Evolutionary conservation across 2,797 vertebrate species (phyloP).

Genomic region (Notolabrus celidotus): DNA sequence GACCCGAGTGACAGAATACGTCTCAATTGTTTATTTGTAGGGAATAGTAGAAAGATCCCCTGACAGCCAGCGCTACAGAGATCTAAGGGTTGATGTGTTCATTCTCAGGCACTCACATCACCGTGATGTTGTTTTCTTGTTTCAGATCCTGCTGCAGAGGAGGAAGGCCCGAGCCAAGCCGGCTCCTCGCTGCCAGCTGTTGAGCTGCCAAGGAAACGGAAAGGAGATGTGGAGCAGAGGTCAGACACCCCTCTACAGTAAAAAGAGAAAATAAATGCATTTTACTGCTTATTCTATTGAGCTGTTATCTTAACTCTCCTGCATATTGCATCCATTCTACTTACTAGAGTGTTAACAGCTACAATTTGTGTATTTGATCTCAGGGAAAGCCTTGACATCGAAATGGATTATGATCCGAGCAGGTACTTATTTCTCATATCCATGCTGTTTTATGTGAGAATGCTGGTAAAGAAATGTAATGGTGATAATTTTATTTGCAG

Average conservation of each 20-base stretch:
- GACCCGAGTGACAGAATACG: too few species aligned
- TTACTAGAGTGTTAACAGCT: not conserved
- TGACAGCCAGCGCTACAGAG: not conserved
- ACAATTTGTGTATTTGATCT: not conserved
- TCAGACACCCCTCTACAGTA: conserved; percentile 52
- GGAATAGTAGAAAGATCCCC: conserved; percentile 11
- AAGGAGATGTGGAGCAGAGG: conserved; percentile 71
- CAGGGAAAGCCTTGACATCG: conserved; percentile 58
- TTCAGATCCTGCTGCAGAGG: conserved; percentile 56
- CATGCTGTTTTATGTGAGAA: not conserved
- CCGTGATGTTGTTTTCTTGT: conserved; percentile 22
- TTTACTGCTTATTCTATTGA: not conserved
- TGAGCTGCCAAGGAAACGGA: conserved; percentile 79
- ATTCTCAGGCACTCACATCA: not conserved
- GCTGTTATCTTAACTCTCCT: too few species aligned
- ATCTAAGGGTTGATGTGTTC: conserved; percentile 12
- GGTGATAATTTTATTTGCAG: conserved; percentile 50
- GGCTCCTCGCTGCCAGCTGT: conserved; percentile 44
- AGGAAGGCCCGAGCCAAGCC: conserved; percentile 38
- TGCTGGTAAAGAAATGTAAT: not conserved
- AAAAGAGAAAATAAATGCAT: conserved; percentile 16
- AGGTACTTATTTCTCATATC: conserved; percentile 48
- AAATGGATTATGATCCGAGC: conserved; percentile 72
- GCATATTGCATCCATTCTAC: not conserved
- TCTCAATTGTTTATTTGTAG: not conserved